phyloP scores from a whole-genome alignment of 2,113 vertebrate species.

The Pelecanus crispus region DNA sequence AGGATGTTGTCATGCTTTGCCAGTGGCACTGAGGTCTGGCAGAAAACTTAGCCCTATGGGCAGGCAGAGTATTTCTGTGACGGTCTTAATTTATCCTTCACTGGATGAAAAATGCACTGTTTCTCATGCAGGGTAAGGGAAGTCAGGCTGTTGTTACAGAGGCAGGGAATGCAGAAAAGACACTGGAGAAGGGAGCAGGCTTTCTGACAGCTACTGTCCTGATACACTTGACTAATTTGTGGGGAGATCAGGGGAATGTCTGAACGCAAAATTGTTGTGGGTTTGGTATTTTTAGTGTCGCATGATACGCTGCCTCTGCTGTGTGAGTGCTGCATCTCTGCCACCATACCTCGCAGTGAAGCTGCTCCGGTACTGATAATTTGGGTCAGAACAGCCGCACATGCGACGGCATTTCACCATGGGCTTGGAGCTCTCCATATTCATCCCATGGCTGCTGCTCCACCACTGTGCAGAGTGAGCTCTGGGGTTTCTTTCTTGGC shows the following conservation, averaged over 20 bases:
- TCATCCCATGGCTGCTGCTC: background rate
- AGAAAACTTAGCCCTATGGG: background rate
- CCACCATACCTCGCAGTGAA: background rate
- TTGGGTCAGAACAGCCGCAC: fast-evolving
- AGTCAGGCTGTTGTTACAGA: background rate
- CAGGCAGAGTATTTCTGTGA: background rate
- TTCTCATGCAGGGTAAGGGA: background rate
- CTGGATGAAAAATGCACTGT: background rate
- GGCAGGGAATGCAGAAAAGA: background rate
- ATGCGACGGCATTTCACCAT: background rate
- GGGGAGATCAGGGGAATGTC: background rate
- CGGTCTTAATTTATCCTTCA: background rate
- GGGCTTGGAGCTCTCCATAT: background rate
- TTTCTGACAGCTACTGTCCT: background rate
- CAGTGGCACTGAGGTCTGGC: background rate
- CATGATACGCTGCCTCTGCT: background rate
- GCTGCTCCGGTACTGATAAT: background rate
- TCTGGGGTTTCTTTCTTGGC: background rate
- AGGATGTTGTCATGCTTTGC: background rate
- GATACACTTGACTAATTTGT: background rate
- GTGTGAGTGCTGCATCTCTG: background rate
- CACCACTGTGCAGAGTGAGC: fast-evolving
- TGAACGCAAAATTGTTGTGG: background rate
- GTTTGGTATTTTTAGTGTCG: background rate
- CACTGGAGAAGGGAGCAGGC: background rate